Conservation (phyloP, 53 echinoderm and acorn worm genomes). For the Patiria pectinifera region DNA sequence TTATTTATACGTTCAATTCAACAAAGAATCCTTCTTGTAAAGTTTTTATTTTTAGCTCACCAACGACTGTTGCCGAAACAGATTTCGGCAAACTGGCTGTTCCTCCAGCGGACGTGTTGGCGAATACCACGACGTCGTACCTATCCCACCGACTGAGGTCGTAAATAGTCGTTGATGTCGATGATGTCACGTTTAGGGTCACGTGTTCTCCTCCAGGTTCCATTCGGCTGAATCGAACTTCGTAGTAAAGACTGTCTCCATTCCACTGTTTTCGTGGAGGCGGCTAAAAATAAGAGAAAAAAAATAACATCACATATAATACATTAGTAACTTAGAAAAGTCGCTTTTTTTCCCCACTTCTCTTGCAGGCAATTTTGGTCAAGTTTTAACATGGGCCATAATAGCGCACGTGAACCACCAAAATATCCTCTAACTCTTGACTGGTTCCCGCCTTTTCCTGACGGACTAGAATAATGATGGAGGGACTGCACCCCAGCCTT, state of each 20-base stretch:
- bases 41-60: slow-evolving; percentile 31
- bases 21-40: background rate
- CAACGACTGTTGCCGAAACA: slow-evolving; percentile 51
- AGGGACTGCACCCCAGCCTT: background rate
- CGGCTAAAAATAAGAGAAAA: slow-evolving; percentile 19
- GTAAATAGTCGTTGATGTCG: slow-evolving; percentile 45
- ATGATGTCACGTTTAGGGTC: background rate
- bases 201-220: background rate
- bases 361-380: background rate
- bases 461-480: background rate
- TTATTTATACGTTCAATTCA: background rate
- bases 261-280: slow-evolving; percentile 56
- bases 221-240: slow-evolving; percentile 34
- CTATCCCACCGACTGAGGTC: slow-evolving; percentile 64
- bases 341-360: background rate
- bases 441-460: background rate
- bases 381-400: no score
- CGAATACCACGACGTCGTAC: slow-evolving; percentile 62
- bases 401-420: no score
- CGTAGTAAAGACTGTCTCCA: slow-evolving; percentile 46
- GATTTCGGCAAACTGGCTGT: slow-evolving; percentile 23
- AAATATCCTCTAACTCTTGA: background rate
- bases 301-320: no score
- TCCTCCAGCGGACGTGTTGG: slow-evolving; percentile 70
- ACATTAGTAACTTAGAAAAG: background rate